Base-by-base conservation (phyloP, 2,888 invertebrate genomes). In the Diabrotica balteata region DNA sequence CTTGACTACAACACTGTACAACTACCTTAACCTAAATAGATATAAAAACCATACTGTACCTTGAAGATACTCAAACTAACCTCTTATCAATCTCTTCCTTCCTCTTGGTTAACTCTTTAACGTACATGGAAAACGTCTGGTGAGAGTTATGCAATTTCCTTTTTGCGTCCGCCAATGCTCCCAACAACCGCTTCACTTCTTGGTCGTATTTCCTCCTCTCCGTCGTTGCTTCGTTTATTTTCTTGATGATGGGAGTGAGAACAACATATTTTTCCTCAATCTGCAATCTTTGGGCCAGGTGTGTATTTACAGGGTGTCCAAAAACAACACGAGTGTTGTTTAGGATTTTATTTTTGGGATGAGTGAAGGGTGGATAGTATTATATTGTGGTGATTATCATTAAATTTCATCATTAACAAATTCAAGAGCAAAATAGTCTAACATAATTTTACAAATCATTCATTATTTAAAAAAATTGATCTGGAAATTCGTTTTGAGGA, bases 251-350 rank as follows among this genome's bases (percentile, higher is more conserved):
- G 46, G 83, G 82, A 53, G 76, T 79, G 72, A 85, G 78, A 62
- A 76, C 77, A 76, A 79, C 79, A 80, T 84, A 85, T 80, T 82
- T 83, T 76, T 82, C 83, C 80, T 82, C 82, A 71, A 83, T 81
- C 82, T 84, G 84, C 76, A 83, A 84, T 77, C 83, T 84, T 76
- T 73, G 72, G 73, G 70, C 53, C 62, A 64, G 54, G 59, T 61
- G 59, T 52, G 59, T 67, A 67, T 52, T 65, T 67, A 66, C 49
- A 54, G 62, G 45, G 32, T 32, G 46, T 46, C 59, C 65, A 63
- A 55, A 59, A 70, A 54, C 51, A 65, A 70, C 63, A 22, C 46
- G 53, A 53, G 8, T 17, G 22, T 61, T 66, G 51, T 50, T 17
- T 55, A 60, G 32, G 32, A 32, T 32, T 2, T 32, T 32, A 32